A percentile compares a stretch with the other conserved stretches of the same genome.
These are phyloP conservation scores for Frieseomelitta varia DNA, from an alignment of 1,140 invertebrate species.

Conservation along the genomic window DNA sequence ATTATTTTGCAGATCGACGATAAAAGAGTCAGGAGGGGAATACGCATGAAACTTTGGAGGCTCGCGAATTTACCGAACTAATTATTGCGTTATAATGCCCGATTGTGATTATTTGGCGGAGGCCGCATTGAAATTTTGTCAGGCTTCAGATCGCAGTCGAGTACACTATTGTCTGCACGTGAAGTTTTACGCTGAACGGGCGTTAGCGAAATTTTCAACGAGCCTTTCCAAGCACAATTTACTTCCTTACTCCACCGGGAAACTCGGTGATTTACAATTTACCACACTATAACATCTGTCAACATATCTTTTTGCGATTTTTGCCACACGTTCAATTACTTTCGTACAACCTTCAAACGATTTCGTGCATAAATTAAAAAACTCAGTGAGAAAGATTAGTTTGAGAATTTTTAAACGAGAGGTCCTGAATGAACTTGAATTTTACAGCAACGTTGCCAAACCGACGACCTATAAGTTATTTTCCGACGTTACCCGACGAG, in stretches of 20 bases:
- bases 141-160: slow-evolving; percentile 29
- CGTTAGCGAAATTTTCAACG: neutral
- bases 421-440: too few relatives aligned
- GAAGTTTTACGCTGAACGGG: neutral
- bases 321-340: too few relatives aligned
- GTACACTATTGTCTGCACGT: neutral
- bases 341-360: too few relatives aligned
- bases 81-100: neutral
- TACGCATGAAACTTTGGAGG: neutral
- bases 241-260: too few relatives aligned
- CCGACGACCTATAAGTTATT: neutral
- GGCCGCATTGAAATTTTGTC: slow-evolving; percentile 32
- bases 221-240: neutral
- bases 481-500: slow-evolving; percentile 9
- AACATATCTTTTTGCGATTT: too few relatives aligned
- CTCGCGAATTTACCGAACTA: slow-evolving; percentile 18
- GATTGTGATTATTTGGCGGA: slow-evolving; percentile 10
- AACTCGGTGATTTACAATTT: too few relatives aligned
- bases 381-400: neutral
- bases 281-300: too few relatives aligned
- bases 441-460: too few relatives aligned
- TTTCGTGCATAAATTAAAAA: neutral
- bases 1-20: slow-evolving; percentile 47
- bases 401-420: neutral
- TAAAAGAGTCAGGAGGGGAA: slow-evolving; percentile 27